Evolutionary conservation across 1,140 invertebrate genomes (phyloP).

Genomic region (Drosophila rufa): DNA sequence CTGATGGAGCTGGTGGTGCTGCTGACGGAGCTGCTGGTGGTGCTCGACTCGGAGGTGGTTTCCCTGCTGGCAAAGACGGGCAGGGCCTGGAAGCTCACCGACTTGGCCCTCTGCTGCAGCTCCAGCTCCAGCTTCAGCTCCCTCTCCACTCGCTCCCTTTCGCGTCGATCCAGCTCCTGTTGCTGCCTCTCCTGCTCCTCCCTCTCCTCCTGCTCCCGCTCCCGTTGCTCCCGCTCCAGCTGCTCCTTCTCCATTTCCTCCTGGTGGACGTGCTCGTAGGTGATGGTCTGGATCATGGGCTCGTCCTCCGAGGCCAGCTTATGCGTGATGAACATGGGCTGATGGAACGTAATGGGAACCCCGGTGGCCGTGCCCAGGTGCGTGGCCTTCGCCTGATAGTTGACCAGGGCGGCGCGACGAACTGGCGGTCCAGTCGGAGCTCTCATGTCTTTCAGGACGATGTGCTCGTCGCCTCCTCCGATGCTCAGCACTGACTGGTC

Average conservation of each 20-base stretch:
- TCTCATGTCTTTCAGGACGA: not conserved
- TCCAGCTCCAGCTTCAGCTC: not conserved
- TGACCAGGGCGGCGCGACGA: constrained; percentile 9
- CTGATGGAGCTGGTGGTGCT: not conserved
- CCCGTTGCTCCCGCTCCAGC: not conserved
- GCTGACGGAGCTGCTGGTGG: not conserved
- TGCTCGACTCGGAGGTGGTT: not conserved
- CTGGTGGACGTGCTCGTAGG: constrained; percentile 38
- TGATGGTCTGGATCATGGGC: constrained; percentile 36
- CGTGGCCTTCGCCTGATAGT: constrained; percentile 41
- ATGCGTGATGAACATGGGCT: constrained; percentile 25
- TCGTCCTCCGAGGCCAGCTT: not conserved
- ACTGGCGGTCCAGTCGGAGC: too few species aligned
- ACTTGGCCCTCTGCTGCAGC: constrained; percentile 2
- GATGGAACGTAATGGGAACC: constrained; percentile 44
- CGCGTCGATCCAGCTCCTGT: too few species aligned
- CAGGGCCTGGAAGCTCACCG: constrained; percentile 22
- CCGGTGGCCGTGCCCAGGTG: constrained; percentile 15
- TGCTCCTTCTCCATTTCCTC: not conserved
- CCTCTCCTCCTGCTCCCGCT: not conserved
- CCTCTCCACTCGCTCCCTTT: not conserved
- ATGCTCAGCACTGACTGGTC: not conserved
- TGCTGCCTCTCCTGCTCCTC: not conserved
- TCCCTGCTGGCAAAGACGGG: not conserved
- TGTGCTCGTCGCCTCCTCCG: not conserved